Percentiles rank a stretch among this genome's conserved stretches.
phyloP scores from a whole-genome alignment of 2,888 invertebrate species.

The Notocelia uddmanniana region DNA sequence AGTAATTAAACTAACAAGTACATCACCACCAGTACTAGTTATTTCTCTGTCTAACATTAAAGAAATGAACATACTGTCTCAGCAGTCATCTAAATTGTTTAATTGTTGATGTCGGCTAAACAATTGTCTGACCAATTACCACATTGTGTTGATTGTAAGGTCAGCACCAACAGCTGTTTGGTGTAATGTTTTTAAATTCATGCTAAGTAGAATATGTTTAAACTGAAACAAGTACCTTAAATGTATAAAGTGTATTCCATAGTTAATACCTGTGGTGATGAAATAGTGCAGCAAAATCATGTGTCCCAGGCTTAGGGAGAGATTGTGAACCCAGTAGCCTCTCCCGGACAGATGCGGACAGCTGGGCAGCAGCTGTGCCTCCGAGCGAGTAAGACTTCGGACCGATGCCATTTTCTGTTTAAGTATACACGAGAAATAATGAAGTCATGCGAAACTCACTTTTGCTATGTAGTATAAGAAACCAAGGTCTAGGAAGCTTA shows the following conservation, averaged over 20 bases:
- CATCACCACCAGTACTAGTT: slow-evolving; percentile 17
- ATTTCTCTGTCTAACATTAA: slow-evolving; percentile 40
- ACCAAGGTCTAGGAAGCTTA: not conserved
- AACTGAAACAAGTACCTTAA: too few species aligned
- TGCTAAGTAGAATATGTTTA: not conserved
- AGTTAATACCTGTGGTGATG: slow-evolving; percentile 85
- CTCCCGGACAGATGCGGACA: slow-evolving; percentile 94
- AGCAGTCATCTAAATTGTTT: slow-evolving; percentile 58
- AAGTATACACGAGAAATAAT: slow-evolving; percentile 46
- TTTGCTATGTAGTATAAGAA: not conserved
- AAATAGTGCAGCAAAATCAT: slow-evolving; percentile 88
- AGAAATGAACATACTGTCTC: slow-evolving; percentile 46
- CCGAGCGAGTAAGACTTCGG: slow-evolving; percentile 95
- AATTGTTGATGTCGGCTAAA: slow-evolving; percentile 59
- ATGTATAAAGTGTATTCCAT: too few species aligned
- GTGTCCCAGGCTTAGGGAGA: slow-evolving; percentile 91
- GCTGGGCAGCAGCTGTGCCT: slow-evolving; percentile 93
- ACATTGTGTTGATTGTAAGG: slow-evolving; percentile 45
- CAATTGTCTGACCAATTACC: slow-evolving; percentile 55
- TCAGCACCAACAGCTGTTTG: slow-evolving; percentile 31
- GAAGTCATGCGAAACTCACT: not conserved
- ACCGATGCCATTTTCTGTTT: slow-evolving; percentile 89
- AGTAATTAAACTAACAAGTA: slow-evolving; percentile 13
- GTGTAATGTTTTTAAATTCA: slow-evolving; percentile 5
- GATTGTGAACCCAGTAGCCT: slow-evolving; percentile 95